phyloP scores from a whole-genome alignment of 2,113 vertebrate species.

The Albula goreensis region DNA sequence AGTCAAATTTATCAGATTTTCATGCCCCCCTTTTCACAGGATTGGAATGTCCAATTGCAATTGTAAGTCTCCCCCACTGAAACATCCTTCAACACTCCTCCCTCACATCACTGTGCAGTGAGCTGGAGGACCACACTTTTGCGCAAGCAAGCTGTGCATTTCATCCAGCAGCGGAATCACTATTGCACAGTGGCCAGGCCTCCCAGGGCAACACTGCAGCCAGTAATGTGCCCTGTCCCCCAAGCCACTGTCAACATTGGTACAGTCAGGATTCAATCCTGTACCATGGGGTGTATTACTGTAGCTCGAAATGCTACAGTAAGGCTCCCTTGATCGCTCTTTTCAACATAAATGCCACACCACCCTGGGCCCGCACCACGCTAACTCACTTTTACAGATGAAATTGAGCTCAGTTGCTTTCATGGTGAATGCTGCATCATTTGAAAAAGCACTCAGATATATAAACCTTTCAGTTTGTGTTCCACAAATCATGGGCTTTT shows the following conservation, averaged over 20 bases:
- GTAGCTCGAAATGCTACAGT: not conserved
- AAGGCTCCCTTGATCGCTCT: not conserved
- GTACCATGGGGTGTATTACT: not conserved
- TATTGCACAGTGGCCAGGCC: not conserved
- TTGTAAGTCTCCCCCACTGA: not conserved
- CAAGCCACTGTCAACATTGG: not conserved
- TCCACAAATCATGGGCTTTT: not conserved
- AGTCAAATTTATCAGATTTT: not conserved
- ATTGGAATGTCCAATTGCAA: not conserved
- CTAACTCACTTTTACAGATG: not conserved
- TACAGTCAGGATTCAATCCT: not conserved
- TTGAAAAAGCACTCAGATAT: not conserved
- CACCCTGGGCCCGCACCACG: not conserved
- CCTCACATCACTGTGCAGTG: not conserved
- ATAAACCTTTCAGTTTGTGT: not conserved
- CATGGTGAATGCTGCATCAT: not conserved
- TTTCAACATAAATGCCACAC: not conserved
- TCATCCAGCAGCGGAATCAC: not conserved
- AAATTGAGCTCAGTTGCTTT: not conserved
- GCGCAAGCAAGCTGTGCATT: not conserved
- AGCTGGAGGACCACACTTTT: not conserved
- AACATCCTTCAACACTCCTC: not conserved
- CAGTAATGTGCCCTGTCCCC: not conserved
- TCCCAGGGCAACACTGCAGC: no score
- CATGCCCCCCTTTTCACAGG: not conserved